These are phyloP conservation scores for Scaptomyza hsui DNA, from an alignment of 1,140 invertebrate genomes.

Conservation along the genomic window DNA sequence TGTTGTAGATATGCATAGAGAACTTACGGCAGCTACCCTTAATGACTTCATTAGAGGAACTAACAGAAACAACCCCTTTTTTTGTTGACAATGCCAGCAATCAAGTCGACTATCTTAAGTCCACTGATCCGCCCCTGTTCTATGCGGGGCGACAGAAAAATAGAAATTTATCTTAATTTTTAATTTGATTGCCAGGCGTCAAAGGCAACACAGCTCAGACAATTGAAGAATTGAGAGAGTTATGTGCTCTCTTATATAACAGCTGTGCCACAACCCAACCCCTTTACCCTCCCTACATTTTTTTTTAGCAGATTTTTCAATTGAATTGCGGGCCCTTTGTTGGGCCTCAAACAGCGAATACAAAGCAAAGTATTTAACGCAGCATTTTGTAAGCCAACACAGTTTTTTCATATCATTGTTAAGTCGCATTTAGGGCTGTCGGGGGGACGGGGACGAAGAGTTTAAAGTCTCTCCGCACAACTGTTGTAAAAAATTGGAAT, in stretches of 20 bases:
- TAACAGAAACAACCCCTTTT: conserved; percentile 47
- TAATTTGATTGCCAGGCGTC: conserved; percentile 67
- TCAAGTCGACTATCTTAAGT: conserved; percentile 44
- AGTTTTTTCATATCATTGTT: conserved; percentile 61
- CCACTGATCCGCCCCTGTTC: conserved; percentile 2
- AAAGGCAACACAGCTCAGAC: conserved; percentile 65
- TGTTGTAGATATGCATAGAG: conserved; percentile 33
- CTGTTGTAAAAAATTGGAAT: conserved; percentile 78
- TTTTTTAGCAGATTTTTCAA: conserved; percentile 17
- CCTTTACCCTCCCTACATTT: too few species aligned
- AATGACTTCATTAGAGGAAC: conserved; percentile 72
- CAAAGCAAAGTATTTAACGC: conserved; percentile 27
- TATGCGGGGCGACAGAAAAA: conserved; percentile 25
- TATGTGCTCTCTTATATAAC: conserved; percentile 43
- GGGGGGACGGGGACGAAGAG: neutral
- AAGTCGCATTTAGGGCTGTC: conserved; percentile 32
- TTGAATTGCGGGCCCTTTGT: conserved; percentile 36
- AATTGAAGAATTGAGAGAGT: conserved; percentile 49
- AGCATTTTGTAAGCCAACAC: conserved; percentile 33
- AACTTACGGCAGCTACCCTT: conserved; percentile 54
- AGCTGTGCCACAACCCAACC: conserved; percentile 52
- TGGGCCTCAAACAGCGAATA: conserved; percentile 1
- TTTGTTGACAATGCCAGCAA: conserved; percentile 33
- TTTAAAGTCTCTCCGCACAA: conserved; percentile 56
- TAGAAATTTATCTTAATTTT: conserved; percentile 53